phyloP scores from a whole-genome alignment of 2,113 vertebrate species.

The Elaphurus davidianus region DNA sequence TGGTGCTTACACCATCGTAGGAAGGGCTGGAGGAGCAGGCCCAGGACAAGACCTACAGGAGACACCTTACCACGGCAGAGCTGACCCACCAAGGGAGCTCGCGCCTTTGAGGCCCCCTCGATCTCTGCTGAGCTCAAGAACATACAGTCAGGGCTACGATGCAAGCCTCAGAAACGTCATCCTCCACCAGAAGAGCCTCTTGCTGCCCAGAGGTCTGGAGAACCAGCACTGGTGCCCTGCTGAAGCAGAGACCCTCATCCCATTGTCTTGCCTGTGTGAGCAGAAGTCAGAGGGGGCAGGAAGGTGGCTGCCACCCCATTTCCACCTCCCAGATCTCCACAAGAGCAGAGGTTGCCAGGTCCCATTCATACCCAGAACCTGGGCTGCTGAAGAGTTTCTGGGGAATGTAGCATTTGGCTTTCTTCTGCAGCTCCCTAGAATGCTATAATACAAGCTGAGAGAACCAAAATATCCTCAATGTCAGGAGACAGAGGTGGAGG shows the following conservation, averaged over 20 bases:
- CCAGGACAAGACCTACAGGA: background rate
- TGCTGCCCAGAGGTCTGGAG: background rate
- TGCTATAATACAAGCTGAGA: background rate
- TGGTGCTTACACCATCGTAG: background rate
- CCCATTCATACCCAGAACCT: background rate
- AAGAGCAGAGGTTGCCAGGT: background rate
- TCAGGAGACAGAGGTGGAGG: background rate
- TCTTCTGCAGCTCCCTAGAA: background rate
- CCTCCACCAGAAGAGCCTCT: background rate
- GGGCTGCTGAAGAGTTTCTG: background rate
- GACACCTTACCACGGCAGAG: background rate
- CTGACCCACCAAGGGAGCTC: background rate
- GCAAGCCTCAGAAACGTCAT: background rate
- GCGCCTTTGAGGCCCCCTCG: background rate
- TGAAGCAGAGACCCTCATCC: background rate
- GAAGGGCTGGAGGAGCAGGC: background rate
- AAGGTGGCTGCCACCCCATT: background rate
- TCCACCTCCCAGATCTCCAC: background rate
- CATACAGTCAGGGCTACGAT: too few relatives aligned
- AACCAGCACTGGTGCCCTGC: rapidly evolving
- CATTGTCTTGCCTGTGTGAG: background rate
- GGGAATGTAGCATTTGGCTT: background rate
- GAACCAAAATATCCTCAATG: background rate
- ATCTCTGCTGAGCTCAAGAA: background rate
- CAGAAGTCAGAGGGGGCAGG: background rate